These are phyloP conservation scores for Muricea muricata DNA, from an alignment of 92 coral and sea anemone species.

Conservation along the genomic window DNA sequence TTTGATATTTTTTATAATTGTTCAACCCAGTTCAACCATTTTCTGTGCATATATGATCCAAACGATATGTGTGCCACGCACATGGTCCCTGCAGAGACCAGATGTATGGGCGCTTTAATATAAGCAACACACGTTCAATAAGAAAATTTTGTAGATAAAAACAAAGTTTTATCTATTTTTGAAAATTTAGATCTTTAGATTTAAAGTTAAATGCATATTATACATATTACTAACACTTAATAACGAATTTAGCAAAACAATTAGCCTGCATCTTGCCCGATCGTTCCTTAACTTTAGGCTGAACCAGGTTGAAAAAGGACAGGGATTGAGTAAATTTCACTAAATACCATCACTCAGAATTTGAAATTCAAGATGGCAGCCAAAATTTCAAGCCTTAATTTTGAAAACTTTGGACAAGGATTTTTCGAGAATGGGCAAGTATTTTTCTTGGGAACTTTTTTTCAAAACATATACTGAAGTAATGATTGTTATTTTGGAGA, in stretches of 20 bases:
- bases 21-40: too few relatives aligned
- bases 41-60: too few relatives aligned
- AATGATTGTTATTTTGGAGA: background rate
- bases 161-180: background rate
- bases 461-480: background rate
- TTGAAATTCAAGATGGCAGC: background rate
- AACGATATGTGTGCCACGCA: too few relatives aligned
- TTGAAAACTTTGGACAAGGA: background rate
- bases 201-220: background rate
- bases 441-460: slow-evolving; percentile 39
- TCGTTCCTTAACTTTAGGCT: background rate
- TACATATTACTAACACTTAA: background rate
- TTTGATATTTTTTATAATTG: too few relatives aligned
- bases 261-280: background rate
- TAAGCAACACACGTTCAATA: background rate
- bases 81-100: too few relatives aligned
- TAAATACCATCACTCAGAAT: background rate
- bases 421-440: background rate
- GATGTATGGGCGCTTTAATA: background rate
- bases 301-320: background rate
- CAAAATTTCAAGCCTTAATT: background rate
- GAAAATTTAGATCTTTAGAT: background rate
- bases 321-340: background rate
- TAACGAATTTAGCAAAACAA: background rate
- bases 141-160: background rate